Conservation (phyloP, 2,113 vertebrate species). For the Scomber colias region DNA sequence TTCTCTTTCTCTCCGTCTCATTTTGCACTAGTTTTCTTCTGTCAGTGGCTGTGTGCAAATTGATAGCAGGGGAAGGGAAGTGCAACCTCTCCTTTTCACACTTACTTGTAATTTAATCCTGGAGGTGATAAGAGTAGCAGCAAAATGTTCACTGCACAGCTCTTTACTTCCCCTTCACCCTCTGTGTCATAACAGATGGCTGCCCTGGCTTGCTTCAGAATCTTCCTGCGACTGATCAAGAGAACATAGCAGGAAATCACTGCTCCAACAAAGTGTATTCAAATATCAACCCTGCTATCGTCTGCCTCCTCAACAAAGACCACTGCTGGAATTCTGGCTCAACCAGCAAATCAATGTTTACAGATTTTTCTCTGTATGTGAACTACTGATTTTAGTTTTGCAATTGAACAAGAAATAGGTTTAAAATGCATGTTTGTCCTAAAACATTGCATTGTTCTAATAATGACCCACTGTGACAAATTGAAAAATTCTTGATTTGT, state of each 20-base stretch:
- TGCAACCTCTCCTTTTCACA: not conserved
- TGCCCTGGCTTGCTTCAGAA: slow-evolving; percentile 50
- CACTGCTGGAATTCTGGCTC: not conserved
- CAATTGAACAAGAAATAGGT: not conserved
- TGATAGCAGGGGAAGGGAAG: not conserved
- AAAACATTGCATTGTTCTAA: not conserved
- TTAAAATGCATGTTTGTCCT: not conserved
- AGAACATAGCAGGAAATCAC: not conserved
- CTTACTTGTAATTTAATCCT: not conserved
- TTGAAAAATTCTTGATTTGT: not conserved
- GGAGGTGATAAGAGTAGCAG: not conserved
- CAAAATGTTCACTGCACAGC: not conserved
- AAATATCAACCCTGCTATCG: not conserved
- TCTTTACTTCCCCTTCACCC: slow-evolving; percentile 44
- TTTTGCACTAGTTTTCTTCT: not conserved
- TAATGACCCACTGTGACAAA: not conserved
- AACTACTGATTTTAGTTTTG: not conserved
- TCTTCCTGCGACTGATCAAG: slow-evolving; percentile 67
- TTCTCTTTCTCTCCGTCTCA: not conserved
- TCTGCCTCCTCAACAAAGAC: not conserved
- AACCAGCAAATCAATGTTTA: slow-evolving; percentile 26
- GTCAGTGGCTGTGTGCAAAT: not conserved
- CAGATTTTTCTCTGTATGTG: not conserved
- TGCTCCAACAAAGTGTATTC: slow-evolving; percentile 38
- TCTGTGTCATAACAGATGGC: slow-evolving; percentile 61